These are phyloP conservation scores for Drosophila neutralis DNA, from an alignment of 2,888 invertebrate species.

Conservation along the genomic window DNA sequence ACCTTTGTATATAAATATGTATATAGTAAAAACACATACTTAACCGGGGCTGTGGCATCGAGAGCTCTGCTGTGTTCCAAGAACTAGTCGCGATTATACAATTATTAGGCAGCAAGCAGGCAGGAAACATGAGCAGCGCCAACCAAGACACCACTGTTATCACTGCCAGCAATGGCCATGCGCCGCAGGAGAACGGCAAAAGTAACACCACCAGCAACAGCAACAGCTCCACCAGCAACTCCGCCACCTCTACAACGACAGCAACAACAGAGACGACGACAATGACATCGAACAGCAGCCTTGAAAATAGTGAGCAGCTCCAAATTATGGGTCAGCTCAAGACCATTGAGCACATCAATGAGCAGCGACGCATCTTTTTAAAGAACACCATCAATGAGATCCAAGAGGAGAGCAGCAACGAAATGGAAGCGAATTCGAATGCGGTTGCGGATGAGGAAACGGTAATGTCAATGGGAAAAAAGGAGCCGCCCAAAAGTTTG, in stretches of 20 bases:
- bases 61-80: slow-evolving; percentile 36
- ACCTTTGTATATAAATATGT: slow-evolving; percentile 14
- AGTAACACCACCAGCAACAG: not conserved
- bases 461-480: slow-evolving; percentile 15
- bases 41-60: slow-evolving; percentile 29
- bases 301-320: slow-evolving; percentile 41
- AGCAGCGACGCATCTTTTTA: slow-evolving; percentile 76
- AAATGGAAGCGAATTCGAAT: not conserved
- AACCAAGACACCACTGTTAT: slow-evolving; percentile 19
- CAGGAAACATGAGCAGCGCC: slow-evolving; percentile 51
- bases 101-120: slow-evolving; percentile 43
- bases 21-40: slow-evolving; percentile 2
- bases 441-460: not conserved
- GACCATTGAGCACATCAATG: slow-evolving; percentile 78
- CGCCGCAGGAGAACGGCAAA: slow-evolving; percentile 19
- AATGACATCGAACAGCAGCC: slow-evolving; percentile 2
- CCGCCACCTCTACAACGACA: not conserved
- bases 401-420: slow-evolving; percentile 29
- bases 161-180: slow-evolving; percentile 33
- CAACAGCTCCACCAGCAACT: not conserved
- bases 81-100: slow-evolving; percentile 60
- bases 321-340: slow-evolving; percentile 74
- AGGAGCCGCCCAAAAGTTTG: slow-evolving; percentile 48
- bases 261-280: not conserved
- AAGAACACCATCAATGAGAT: slow-evolving; percentile 71